Conservation (phyloP, 2,888 invertebrate species). For the Hetaerina titia region DNA sequence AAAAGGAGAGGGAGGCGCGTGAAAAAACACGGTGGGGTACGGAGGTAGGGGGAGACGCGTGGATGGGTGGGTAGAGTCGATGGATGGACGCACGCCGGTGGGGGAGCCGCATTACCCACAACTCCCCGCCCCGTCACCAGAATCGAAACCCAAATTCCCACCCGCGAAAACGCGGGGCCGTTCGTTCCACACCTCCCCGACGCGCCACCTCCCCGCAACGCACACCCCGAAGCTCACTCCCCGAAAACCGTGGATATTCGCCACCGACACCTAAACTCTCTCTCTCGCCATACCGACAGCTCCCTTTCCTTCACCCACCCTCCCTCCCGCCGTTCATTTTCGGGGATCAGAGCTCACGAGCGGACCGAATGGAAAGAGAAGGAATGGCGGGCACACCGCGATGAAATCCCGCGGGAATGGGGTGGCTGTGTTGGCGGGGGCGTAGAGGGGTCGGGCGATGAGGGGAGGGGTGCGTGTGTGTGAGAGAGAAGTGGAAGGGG, state of each 20-base stretch:
- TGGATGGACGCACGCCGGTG: not conserved
- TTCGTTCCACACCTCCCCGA: not conserved
- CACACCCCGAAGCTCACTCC: not conserved
- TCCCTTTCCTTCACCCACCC: not conserved
- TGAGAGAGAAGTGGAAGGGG: not conserved
- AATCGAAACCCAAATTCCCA: slow-evolving; percentile 49
- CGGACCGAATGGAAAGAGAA: not conserved
- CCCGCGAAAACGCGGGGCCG: slow-evolving; percentile 1
- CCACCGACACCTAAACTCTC: slow-evolving; percentile 17
- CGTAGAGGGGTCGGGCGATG: not conserved
- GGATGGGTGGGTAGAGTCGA: not conserved
- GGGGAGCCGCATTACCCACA: slow-evolving; percentile 39
- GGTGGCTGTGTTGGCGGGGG: not conserved
- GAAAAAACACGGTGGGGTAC: not conserved
- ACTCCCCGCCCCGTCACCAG: slow-evolving; percentile 33
- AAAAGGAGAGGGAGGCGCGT: not conserved
- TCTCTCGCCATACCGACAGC: not conserved
- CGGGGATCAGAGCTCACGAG: slow-evolving; percentile 29
- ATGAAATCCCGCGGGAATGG: slow-evolving; percentile 31
- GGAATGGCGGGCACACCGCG: not conserved
- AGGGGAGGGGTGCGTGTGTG: no score
- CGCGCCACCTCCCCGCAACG: not conserved
- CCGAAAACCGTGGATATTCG: not conserved
- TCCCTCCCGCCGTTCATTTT: not conserved
- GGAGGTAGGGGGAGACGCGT: not conserved